These are phyloP conservation scores for Gymnarchus niloticus DNA, from an alignment of 2,113 vertebrate species.

Conservation along the genomic window DNA sequence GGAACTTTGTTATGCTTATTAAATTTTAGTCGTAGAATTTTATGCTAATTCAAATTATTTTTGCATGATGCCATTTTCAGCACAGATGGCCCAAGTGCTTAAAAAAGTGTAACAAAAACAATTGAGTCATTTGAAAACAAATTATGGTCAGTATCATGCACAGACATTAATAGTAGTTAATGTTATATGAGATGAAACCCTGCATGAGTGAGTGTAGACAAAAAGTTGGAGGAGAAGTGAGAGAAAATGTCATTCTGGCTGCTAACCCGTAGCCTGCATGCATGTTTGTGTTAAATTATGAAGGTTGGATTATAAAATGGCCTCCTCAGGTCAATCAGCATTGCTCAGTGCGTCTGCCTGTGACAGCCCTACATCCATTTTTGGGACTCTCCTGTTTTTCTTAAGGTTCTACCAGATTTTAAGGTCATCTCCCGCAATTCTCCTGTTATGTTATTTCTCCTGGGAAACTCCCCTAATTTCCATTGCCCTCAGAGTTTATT, in stretches of 20 bases:
- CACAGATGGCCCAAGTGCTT: background rate
- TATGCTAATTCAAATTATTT: background rate
- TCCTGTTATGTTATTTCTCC: no score
- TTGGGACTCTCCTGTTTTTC: no score
- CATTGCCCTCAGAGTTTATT: no score
- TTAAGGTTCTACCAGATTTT: no score
- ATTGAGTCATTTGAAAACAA: slow-evolving; percentile 1
- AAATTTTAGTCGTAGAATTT: background rate
- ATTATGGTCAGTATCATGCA: background rate
- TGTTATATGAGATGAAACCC: background rate
- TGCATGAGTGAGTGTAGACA: background rate
- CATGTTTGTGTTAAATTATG: background rate
- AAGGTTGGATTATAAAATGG: background rate
- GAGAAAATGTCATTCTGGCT: background rate
- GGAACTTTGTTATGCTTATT: background rate
- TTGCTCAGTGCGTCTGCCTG: background rate
- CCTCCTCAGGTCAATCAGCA: no score
- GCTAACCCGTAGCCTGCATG: background rate
- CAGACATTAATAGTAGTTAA: background rate
- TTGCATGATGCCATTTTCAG: background rate
- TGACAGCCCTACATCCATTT: no score
- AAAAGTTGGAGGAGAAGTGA: background rate
- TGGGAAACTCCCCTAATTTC: no score
- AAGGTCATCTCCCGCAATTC: no score
- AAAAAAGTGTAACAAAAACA: background rate